Evolutionary conservation across 2,113 vertebrate species (phyloP), one percentile per base, ranked within the genome.

Genomic region (Trichechus manatus): DNA sequence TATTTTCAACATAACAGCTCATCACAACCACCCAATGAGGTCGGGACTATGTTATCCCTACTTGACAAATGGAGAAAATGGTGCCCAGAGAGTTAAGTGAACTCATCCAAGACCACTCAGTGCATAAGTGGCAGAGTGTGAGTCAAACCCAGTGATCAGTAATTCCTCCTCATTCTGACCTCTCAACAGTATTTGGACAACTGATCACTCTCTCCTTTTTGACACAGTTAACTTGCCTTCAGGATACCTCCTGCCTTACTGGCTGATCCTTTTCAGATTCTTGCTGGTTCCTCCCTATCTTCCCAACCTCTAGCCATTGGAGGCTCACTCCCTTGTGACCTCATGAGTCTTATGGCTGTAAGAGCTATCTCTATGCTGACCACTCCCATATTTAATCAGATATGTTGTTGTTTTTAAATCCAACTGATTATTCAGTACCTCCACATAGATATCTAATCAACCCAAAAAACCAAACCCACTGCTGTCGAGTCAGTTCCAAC

Each of bases 111-210:
- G 59, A 15, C 33, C 19, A 11, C 13, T 4, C 10, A 23, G 91
- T 1, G 2, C 19, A 3, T 10, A 22, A 47, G 68, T 29, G 39
- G 61, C 27, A 10, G 44, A 13, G n/a, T 3, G 0, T 53, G 22
- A 25, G 47, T 66, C 10, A 3, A 10, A 31, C 7, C 31, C 3
- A 0, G 4, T 0, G 50, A 13, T 36, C 5, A 1, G 36, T 27
- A 6, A 11, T 39, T 20, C 87, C 14, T 29, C 39, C 27, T 78
- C 4, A 4, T 56, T 47, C 23, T 53, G 44, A 72, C 44, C 19
- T 1, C 6, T n/a, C 14, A 39, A 33, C 9, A 36, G 59, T 42
- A n/a, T 5, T 39, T 27, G 36, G 64, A 3, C 2, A 0, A 2
- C 36, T 36, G 78, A 14, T 63, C 3, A 1, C 11, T 4, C n/a